A percentile compares a stretch with the other conserved stretches of the same genome.
phyloP scores from a whole-genome alignment of 2,113 vertebrate genomes.

The Ardeotis arabs region DNA sequence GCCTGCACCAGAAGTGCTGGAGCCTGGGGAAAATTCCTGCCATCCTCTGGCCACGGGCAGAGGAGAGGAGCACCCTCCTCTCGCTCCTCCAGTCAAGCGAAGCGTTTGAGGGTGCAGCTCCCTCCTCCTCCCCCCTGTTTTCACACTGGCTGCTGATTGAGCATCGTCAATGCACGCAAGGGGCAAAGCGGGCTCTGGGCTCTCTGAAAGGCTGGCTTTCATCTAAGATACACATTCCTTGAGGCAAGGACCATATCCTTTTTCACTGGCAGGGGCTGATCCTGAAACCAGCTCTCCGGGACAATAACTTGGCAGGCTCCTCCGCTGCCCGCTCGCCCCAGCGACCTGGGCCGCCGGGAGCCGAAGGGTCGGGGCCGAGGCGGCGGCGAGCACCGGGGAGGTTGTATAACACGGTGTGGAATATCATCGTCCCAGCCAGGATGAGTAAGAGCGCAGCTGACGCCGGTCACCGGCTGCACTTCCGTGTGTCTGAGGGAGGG shows the following conservation, averaged over 20 bases:
- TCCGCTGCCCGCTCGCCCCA: not conserved
- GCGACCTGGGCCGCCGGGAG: not conserved
- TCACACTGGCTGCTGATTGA: rapidly evolving
- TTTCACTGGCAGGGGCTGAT: not conserved
- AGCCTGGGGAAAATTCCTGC: not conserved
- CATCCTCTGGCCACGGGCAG: rapidly evolving
- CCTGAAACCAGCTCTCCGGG: not conserved
- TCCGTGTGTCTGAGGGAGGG: slow-evolving; percentile 23
- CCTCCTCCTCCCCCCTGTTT: not conserved
- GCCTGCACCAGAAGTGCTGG: not conserved
- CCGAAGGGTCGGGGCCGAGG: not conserved
- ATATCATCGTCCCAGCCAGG: slow-evolving; percentile 49
- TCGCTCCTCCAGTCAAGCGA: rapidly evolving
- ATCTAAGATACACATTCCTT: not conserved
- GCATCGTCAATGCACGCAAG: rapidly evolving
- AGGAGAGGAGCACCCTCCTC: not conserved
- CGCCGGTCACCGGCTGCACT: slow-evolving; percentile 28
- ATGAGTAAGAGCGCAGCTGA: slow-evolving; percentile 65
- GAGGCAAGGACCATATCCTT: not conserved
- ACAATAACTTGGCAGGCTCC: not conserved
- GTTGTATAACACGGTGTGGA: slow-evolving; percentile 51
- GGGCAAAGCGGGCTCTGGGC: not conserved
- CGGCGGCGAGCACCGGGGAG: not conserved
- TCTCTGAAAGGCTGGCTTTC: not conserved
- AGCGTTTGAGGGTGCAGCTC: rapidly evolving